Conservation (phyloP, 2,113 vertebrate species). For the Sprattus sprattus region DNA sequence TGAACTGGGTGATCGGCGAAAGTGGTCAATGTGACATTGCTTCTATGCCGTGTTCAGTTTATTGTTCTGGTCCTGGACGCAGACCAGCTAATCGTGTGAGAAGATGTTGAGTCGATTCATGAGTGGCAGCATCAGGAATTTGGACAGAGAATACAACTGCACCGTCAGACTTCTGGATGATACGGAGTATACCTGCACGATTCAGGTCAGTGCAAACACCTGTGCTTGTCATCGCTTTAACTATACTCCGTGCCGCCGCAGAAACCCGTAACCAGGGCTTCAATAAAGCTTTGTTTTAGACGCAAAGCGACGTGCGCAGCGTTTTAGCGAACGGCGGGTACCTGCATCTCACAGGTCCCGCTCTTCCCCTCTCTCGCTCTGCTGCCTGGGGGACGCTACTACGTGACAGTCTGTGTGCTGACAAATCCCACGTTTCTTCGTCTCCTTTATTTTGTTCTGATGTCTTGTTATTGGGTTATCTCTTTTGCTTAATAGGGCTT, state of each 20-base stretch:
- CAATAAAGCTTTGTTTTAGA: constrained; percentile 44
- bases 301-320: constrained; percentile 37
- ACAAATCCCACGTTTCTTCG: neutral
- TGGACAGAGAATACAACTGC: constrained; percentile 93
- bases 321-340: constrained; percentile 37
- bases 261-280: constrained; percentile 25
- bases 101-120: constrained; percentile 97
- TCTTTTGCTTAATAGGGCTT: neutral
- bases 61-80: constrained; percentile 73
- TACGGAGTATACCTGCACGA: constrained; percentile 94
- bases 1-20: constrained; percentile 53
- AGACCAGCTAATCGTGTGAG: constrained; percentile 57
- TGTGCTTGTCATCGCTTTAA: constrained; percentile 38
- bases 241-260: constrained; percentile 30
- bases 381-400: neutral
- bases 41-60: constrained; percentile 59
- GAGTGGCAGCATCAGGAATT: constrained; percentile 95
- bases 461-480: neutral
- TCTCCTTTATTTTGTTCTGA: neutral
- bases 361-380: neutral
- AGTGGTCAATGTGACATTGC: constrained; percentile 68
- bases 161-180: constrained; percentile 95
- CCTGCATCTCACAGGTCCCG: constrained; percentile 37
- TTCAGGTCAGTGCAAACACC: constrained; percentile 69
- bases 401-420: constrained; percentile 6